phyloP scores from a whole-genome alignment of 1,140 invertebrate species.

The Macrosteles quadrilineatus region DNA sequence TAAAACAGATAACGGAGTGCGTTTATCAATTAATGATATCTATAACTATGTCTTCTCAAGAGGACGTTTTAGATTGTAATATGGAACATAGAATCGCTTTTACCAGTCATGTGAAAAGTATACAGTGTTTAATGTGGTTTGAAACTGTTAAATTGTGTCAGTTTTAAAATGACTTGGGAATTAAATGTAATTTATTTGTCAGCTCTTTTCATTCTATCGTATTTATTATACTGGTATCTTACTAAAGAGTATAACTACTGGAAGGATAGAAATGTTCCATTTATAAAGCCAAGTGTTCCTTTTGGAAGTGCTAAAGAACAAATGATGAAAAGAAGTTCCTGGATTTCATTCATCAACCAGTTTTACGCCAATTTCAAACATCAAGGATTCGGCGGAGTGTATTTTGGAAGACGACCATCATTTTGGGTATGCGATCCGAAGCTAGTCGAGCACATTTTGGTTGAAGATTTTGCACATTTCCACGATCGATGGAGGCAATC shows the following conservation, averaged over 20 bases:
- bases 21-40: too few species aligned
- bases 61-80: too few species aligned
- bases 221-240: slow-evolving; percentile 43
- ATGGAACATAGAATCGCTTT: too few species aligned
- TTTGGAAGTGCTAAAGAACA: slow-evolving; percentile 52
- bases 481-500: slow-evolving; percentile 51
- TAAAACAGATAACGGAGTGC: too few species aligned
- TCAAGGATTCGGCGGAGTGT: slow-evolving; percentile 43
- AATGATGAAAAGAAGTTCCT: not conserved
- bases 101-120: too few species aligned
- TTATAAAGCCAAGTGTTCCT: slow-evolving; percentile 48
- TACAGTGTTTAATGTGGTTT: too few species aligned
- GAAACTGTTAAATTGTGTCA: too few species aligned
- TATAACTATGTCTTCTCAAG: too few species aligned
- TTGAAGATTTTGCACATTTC: slow-evolving; percentile 59
- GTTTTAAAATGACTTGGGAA: too few species aligned
- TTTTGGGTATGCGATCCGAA: slow-evolving; percentile 58
- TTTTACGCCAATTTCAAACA: slow-evolving; percentile 39
- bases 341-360: not conserved
- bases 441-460: slow-evolving; percentile 55
- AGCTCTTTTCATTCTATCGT: too few species aligned
- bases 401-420: slow-evolving; percentile 46
- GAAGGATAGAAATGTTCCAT: slow-evolving; percentile 44
- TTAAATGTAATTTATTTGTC: too few species aligned
- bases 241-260: slow-evolving; percentile 48